Conservation (phyloP, 2,888 invertebrate species). For the Pristionchus mayeri region DNA sequence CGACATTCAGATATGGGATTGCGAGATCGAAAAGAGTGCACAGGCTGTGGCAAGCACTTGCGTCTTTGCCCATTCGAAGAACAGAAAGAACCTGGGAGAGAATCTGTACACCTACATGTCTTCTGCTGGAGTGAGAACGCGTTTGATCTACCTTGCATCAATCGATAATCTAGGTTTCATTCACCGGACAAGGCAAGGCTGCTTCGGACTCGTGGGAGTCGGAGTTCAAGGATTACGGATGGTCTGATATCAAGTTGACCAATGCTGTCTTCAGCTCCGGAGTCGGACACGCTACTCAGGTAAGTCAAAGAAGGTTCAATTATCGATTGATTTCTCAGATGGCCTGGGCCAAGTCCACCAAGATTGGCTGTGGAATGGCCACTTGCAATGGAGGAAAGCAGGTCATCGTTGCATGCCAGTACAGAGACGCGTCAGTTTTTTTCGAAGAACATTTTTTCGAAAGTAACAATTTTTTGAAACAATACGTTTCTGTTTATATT, state of each 20-base stretch:
- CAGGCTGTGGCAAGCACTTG: slow-evolving; percentile 25
- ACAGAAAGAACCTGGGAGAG: slow-evolving; percentile 43
- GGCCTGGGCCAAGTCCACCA: slow-evolving; percentile 48
- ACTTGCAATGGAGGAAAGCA: slow-evolving; percentile 13
- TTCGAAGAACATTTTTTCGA: background rate
- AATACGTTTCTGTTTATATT: background rate
- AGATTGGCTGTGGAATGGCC: slow-evolving; percentile 53
- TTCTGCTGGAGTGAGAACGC: background rate
- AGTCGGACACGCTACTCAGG: slow-evolving; percentile 52
- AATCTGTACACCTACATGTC: slow-evolving; percentile 17
- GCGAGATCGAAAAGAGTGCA: slow-evolving; percentile 26
- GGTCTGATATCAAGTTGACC: slow-evolving; percentile 46
- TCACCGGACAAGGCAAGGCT: slow-evolving; percentile 4
- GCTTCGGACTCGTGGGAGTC: slow-evolving; percentile 15
- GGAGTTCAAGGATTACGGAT: slow-evolving; percentile 49
- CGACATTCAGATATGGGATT: slow-evolving; percentile 33
- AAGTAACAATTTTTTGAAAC: too few species aligned
- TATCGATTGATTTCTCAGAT: slow-evolving; percentile 34
- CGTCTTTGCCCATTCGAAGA: slow-evolving; percentile 2
- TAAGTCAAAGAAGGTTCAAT: background rate
- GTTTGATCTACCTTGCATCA: background rate
- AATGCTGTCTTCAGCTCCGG: slow-evolving; percentile 48
- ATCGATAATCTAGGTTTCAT: background rate
- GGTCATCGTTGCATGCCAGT: slow-evolving; percentile 51
- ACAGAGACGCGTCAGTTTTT: slow-evolving; percentile 47